Evolutionary conservation across 2,888 invertebrate genomes (phyloP).

Genomic region (Hemistola chrysoprasaria): DNA sequence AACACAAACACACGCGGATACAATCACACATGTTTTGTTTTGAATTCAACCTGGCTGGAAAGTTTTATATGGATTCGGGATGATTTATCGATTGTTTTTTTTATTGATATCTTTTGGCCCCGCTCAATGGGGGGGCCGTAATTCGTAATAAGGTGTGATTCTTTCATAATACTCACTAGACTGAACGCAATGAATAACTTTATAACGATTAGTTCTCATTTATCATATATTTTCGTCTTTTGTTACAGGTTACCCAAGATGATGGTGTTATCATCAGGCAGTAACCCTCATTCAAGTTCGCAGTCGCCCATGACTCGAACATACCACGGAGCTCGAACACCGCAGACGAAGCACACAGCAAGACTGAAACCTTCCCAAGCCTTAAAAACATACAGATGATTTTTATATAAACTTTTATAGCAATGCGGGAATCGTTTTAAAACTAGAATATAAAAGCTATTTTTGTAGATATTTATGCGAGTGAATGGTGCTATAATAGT

Average conservation of each 20-base stretch:
- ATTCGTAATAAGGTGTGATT: neutral
- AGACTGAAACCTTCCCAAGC: conserved; percentile 64
- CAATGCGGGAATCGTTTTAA: conserved; percentile 43
- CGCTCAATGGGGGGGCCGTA: neutral
- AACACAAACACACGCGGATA: conserved; percentile 49
- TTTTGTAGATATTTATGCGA: conserved; percentile 40
- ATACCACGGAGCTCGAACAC: conserved; percentile 19
- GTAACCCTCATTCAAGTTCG: conserved; percentile 34
- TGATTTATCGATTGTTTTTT: conserved; percentile 50
- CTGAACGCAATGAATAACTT: too few species aligned
- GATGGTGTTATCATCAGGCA: conserved; percentile 51
- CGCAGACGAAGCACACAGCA: conserved; percentile 28
- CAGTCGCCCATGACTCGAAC: conserved; percentile 8
- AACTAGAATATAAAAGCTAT: conserved; percentile 44
- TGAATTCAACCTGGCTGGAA: conserved; percentile 32
- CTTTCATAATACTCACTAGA: too few species aligned
- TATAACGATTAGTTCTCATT: too few species aligned
- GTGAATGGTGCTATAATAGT: conserved; percentile 66
- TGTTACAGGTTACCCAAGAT: conserved; percentile 68
- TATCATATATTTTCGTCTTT: conserved; percentile 29
- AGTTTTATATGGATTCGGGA: conserved; percentile 4
- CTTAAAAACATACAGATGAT: conserved; percentile 66
- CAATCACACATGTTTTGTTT: conserved; percentile 22
- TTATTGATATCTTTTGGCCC: conserved; percentile 21
- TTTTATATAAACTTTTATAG: conserved; percentile 35